These are phyloP conservation scores for Caenorhabditis sp. DNA, from an alignment of 2,888 invertebrate genomes.

Conservation along the genomic window DNA sequence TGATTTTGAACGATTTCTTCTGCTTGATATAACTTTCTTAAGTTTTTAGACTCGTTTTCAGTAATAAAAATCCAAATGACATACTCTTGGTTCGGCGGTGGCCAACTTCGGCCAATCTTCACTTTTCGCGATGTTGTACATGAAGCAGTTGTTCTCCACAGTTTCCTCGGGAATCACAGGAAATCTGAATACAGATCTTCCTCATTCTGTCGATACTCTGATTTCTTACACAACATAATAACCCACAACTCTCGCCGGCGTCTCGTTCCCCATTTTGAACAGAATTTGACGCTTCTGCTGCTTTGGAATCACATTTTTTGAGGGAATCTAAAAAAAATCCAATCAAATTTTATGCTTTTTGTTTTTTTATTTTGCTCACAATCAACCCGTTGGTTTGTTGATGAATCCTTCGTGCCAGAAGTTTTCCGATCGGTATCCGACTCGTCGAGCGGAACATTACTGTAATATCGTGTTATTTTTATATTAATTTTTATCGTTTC, in stretches of 20 bases:
- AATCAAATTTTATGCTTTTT: neutral
- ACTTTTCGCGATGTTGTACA: conserved; percentile 80
- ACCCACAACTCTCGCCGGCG: conserved; percentile 76
- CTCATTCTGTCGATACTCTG: neutral
- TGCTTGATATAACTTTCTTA: neutral
- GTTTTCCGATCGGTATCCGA: conserved; percentile 39
- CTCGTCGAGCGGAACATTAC: conserved; percentile 57
- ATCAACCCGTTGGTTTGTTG: conserved; percentile 41
- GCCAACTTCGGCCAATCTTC: conserved; percentile 81
- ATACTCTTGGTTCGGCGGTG: conserved; percentile 75
- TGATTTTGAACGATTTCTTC: neutral
- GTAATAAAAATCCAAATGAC: neutral
- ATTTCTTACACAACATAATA: conserved; percentile 78
- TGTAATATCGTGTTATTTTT: conserved; percentile 14
- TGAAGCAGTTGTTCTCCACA: conserved; percentile 80
- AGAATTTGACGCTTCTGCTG: conserved; percentile 73
- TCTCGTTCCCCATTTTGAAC: conserved; percentile 80
- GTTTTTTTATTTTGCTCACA: conserved; percentile 26
- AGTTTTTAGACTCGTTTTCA: conserved; percentile 14
- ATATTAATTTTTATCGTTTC: neutral
- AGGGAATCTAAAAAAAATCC: conserved; percentile 25
- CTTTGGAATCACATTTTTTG: conserved; percentile 38
- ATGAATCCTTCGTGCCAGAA: conserved; percentile 32
- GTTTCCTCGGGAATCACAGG: conserved; percentile 82
- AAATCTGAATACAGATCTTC: conserved; percentile 70